phyloP scores from a whole-genome alignment of 1,140 invertebrate species.

The Colletes gigas region DNA sequence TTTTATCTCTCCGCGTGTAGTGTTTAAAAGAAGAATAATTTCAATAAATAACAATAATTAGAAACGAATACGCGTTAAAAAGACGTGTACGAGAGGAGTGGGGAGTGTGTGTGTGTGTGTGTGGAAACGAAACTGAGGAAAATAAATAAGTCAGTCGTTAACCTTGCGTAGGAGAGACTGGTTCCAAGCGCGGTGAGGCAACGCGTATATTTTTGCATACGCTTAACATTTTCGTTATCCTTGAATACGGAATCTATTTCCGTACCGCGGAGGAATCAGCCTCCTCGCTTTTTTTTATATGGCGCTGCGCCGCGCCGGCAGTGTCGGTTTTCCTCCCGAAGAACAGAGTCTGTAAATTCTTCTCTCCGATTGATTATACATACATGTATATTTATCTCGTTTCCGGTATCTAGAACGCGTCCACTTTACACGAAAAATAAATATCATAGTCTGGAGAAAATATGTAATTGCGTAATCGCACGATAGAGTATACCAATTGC shows the following conservation, averaged over 20 bases:
- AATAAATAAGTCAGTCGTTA: conserved; percentile 54
- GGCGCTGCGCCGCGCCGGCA: background rate
- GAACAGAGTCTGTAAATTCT: background rate
- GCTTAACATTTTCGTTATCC: conserved; percentile 47
- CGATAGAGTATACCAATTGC: too few relatives aligned
- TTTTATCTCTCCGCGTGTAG: too few relatives aligned
- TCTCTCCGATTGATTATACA: too few relatives aligned
- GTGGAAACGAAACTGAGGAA: background rate
- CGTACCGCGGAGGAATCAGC: background rate
- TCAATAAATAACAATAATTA: conserved; percentile 34
- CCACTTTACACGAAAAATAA: too few relatives aligned
- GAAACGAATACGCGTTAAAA: background rate
- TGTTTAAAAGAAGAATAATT: conserved; percentile 33
- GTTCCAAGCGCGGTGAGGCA: conserved; percentile 31
- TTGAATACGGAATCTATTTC: conserved; percentile 37
- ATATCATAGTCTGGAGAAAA: too few relatives aligned
- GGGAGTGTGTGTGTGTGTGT: background rate
- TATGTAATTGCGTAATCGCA: too few relatives aligned
- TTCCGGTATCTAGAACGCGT: too few relatives aligned
- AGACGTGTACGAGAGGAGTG: background rate
- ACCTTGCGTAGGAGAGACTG: conserved; percentile 53
- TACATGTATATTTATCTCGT: too few relatives aligned
- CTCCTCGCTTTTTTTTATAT: conserved; percentile 7
- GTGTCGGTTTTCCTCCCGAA: background rate
- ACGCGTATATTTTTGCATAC: conserved; percentile 47